Conservation (phyloP, 2,797 vertebrate species). For the Acanthurus lineatus region DNA sequence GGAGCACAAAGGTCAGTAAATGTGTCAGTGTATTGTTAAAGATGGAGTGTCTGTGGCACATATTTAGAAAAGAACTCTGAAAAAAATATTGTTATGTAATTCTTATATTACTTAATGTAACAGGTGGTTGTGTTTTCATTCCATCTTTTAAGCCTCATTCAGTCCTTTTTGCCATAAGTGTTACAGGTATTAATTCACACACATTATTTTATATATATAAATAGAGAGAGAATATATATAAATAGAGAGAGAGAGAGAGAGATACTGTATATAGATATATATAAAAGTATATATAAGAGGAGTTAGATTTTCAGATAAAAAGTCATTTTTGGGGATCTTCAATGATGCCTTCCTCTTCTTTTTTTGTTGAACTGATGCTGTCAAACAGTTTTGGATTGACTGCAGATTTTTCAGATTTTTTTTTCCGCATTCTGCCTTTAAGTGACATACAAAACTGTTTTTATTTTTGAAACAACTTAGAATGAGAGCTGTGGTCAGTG, state of each 20-base stretch:
- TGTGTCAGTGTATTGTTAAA: background rate
- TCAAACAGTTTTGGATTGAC: background rate
- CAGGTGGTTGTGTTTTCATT: no score
- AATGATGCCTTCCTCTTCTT: background rate
- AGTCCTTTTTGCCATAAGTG: background rate
- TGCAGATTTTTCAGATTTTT: background rate
- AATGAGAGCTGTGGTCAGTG: constrained; percentile 2
- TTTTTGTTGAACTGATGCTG: background rate
- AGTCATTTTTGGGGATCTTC: background rate
- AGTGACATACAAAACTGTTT: background rate
- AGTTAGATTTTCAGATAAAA: background rate
- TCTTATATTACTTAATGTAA: background rate
- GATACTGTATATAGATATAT: no score
- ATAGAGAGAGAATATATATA: no score
- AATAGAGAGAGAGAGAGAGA: no score
- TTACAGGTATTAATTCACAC: constrained; percentile 1
- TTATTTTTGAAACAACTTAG: constrained; percentile 7
- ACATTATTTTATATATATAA: background rate
- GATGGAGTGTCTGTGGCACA: background rate
- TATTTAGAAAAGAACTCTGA: background rate
- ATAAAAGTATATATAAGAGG: no score
- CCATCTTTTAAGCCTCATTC: constrained; percentile 1
- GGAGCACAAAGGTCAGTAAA: constrained; percentile 88
- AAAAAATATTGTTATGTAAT: background rate
- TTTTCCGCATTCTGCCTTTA: background rate